phyloP scores from a whole-genome alignment of 2,888 invertebrate genomes.

The Augochlorella aurata region DNA sequence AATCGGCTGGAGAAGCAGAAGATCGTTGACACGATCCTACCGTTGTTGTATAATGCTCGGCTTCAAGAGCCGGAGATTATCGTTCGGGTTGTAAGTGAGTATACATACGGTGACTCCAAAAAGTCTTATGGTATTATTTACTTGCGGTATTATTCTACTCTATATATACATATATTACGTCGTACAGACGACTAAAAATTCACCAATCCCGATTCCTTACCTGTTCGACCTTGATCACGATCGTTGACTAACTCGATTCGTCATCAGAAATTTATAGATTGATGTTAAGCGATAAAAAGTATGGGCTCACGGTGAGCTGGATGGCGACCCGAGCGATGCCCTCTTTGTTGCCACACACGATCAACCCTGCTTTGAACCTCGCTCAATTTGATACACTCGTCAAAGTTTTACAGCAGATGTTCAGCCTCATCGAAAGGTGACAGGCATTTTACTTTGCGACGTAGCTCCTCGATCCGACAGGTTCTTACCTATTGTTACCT shows the following conservation, averaged over 20 bases:
- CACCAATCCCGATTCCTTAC: background rate
- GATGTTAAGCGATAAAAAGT: slow-evolving; percentile 94
- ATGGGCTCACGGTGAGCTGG: slow-evolving; percentile 93
- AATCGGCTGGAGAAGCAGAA: slow-evolving; percentile 92
- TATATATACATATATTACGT: too few relatives aligned
- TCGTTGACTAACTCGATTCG: background rate
- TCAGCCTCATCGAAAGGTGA: slow-evolving; percentile 91
- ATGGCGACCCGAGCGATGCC: slow-evolving; percentile 98
- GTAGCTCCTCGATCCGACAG: background rate
- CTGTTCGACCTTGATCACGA: background rate
- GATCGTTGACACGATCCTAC: slow-evolving; percentile 95
- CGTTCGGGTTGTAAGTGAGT: slow-evolving; percentile 96
- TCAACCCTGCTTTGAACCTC: slow-evolving; percentile 92
- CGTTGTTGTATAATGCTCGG: slow-evolving; percentile 92
- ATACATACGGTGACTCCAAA: slow-evolving; percentile 51
- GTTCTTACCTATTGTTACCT: background rate
- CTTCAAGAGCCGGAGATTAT: slow-evolving; percentile 95
- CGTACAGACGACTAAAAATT: too few relatives aligned
- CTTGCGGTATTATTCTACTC: too few relatives aligned
- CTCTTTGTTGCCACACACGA: slow-evolving; percentile 93
- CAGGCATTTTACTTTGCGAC: background rate
- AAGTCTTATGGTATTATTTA: too few relatives aligned
- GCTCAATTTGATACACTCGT: slow-evolving; percentile 91
- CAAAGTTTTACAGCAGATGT: slow-evolving; percentile 95
- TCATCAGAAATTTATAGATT: slow-evolving; percentile 93